These are phyloP conservation scores for Dendrophyllia cribrosa DNA, from an alignment of 64 coral and sea anemone genomes.

Conservation along the genomic window DNA sequence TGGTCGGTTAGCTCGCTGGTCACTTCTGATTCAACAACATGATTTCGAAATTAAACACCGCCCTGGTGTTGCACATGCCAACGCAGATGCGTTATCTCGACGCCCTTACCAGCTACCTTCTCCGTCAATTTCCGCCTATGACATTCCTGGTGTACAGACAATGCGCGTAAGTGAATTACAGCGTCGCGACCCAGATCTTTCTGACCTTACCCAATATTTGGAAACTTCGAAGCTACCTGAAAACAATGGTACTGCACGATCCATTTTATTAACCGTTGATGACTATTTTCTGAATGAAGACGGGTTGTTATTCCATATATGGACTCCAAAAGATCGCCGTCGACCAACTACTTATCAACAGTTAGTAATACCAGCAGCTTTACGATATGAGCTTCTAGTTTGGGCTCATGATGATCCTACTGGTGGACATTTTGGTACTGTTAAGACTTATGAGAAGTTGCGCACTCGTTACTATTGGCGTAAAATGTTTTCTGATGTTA, in stretches of 20 bases:
- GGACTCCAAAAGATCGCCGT: not conserved
- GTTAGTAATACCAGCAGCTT: conserved; percentile 16
- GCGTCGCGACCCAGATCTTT: not conserved
- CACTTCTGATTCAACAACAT: conserved; percentile 20
- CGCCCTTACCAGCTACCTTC: not conserved
- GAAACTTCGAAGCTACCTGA: not conserved
- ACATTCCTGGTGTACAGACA: not conserved
- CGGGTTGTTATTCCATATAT: conserved; percentile 9
- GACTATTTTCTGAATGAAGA: conserved; percentile 43
- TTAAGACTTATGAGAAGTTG: too few species aligned
- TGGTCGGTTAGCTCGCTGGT: conserved; percentile 35
- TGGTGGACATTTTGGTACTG: not conserved
- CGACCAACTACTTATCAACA: not conserved
- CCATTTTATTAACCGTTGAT: not conserved
- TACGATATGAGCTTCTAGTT: conserved; percentile 22
- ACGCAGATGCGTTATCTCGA: conserved; percentile 12
- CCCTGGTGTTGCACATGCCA: not conserved
- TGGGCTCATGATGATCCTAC: conserved; percentile 13
- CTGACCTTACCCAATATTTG: not conserved
- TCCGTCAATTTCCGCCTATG: not conserved
- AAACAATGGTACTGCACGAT: not conserved
- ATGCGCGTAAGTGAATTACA: not conserved
- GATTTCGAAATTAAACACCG: conserved; percentile 46
- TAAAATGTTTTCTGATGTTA: too few species aligned
- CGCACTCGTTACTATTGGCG: too few species aligned